Conservation (phyloP, 2,797 vertebrate species). For the Garrulus glandarius region DNA sequence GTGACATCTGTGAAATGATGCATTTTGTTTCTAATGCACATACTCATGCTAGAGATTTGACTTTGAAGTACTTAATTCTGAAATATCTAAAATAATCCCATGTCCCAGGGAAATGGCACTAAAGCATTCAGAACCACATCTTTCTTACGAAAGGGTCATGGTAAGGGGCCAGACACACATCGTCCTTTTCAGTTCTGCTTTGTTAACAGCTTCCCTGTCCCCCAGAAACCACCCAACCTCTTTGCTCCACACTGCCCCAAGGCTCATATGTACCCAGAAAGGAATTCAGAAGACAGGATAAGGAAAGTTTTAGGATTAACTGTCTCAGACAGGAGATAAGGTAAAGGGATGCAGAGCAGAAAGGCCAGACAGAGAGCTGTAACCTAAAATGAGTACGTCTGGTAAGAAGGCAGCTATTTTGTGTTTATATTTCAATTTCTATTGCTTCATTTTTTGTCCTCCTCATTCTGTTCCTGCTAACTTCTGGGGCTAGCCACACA, state of each 20-base stretch:
- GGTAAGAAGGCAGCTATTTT: neutral
- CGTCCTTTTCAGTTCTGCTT: neutral
- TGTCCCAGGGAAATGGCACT: neutral
- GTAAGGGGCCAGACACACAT: neutral
- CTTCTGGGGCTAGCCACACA: neutral
- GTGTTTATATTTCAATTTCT: neutral
- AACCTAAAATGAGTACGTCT: neutral
- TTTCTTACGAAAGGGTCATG: neutral
- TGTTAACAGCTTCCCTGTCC: neutral
- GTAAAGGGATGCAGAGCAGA: neutral
- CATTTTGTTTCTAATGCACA: conserved; percentile 38
- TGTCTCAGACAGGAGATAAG: neutral
- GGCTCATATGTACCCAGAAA: neutral
- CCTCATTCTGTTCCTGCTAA: neutral
- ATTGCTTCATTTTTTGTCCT: neutral
- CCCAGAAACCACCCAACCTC: neutral
- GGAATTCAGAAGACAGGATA: neutral
- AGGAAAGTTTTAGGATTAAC: neutral
- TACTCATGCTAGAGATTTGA: conserved; percentile 29
- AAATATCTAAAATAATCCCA: conserved; percentile 32
- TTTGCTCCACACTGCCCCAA: neutral
- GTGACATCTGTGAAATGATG: conserved; percentile 34
- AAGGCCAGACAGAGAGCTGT: neutral
- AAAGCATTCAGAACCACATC: neutral
- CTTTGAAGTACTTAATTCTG: conserved; percentile 20